Evolutionary conservation across 30 jellyfish, hydroid and myxozoan genomes (phyloP).

Genomic region (Phacellophora camtschatica): DNA sequence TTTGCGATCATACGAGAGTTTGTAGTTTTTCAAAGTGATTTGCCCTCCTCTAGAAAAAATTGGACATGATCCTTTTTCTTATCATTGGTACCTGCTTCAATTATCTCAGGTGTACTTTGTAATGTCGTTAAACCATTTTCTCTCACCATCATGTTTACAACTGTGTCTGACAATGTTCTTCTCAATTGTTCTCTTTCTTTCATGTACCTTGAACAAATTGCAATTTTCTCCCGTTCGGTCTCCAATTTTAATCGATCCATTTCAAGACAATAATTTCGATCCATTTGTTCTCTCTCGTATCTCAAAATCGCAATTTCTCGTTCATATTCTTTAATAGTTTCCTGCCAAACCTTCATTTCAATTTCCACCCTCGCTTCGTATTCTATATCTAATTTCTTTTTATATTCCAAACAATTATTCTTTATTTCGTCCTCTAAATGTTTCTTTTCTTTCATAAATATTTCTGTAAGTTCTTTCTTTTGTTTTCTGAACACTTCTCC

Average conservation of each 20-base stretch:
- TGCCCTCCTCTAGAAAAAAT: no score
- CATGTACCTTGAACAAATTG: conserved; percentile 38
- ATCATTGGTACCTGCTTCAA: neutral
- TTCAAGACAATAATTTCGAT: conserved; percentile 84
- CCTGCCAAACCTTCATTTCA: conserved; percentile 92
- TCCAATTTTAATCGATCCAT: conserved; percentile 82
- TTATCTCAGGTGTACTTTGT: no score
- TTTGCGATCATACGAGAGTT: no score
- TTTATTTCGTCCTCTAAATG: conserved; percentile 56
- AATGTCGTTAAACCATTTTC: conserved; percentile 21
- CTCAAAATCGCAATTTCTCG: conserved; percentile 80
- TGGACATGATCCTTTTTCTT: no score
- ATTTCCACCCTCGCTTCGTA: conserved; percentile 52
- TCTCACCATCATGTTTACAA: neutral
- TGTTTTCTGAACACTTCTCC: conserved; percentile 85
- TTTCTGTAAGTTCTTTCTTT: conserved; percentile 76
- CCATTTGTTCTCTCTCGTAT: conserved; percentile 86
- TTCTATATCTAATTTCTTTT: conserved; percentile 56
- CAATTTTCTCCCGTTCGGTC: conserved; percentile 73
- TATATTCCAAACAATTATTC: conserved; percentile 53
- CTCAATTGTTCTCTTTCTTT: conserved; percentile 45
- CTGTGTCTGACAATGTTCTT: conserved; percentile 50
- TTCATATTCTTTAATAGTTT: conserved; percentile 78
- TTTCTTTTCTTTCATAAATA: conserved; percentile 73
- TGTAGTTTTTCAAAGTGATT: no score